Conservation (phyloP, 2,113 vertebrate genomes). For the Toxotes chatareus region DNA sequence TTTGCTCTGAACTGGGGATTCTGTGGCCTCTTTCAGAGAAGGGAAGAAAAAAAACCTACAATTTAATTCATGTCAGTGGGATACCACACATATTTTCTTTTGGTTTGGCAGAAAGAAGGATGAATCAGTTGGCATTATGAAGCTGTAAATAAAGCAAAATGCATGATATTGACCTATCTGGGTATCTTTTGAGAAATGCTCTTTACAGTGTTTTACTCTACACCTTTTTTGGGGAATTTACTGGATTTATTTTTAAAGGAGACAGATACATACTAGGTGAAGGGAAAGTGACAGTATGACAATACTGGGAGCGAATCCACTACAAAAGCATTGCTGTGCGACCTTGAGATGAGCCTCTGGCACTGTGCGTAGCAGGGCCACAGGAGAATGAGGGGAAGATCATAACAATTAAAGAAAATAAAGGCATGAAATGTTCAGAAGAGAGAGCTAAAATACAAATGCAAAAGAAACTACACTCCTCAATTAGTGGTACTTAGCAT, state of each 20-base stretch:
- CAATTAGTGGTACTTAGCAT: conserved; percentile 75
- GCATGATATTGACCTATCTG: conserved; percentile 31
- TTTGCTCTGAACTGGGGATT: conserved; percentile 59
- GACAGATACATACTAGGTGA: conserved; percentile 23
- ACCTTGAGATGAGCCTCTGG: conserved; percentile 62
- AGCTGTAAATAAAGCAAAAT: conserved; percentile 29
- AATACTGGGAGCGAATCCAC: conserved; percentile 39
- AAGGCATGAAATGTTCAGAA: conserved; percentile 23
- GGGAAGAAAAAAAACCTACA: conserved; percentile 17
- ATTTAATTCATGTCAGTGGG: conserved; percentile 39
- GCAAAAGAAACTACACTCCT: conserved; percentile 59
- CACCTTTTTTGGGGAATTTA: conserved; percentile 23
- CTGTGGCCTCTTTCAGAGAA: conserved; percentile 55
- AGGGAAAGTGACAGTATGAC: conserved; percentile 21
- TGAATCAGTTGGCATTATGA: conserved; percentile 21
- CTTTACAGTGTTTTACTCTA: conserved; percentile 10
- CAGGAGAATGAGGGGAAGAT: conserved; percentile 29
- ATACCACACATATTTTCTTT: conserved; percentile 51
- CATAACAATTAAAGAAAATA: conserved; percentile 45
- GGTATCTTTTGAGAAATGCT: neutral
- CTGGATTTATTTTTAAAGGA: conserved; percentile 34
- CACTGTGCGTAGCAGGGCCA: conserved; percentile 22
- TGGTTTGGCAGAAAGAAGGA: conserved; percentile 32
- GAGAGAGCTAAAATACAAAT: neutral
- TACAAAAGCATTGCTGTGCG: conserved; percentile 46